Base-by-base conservation (phyloP, 2,888 invertebrate species). In the Hydrotaea diabolus region DNA sequence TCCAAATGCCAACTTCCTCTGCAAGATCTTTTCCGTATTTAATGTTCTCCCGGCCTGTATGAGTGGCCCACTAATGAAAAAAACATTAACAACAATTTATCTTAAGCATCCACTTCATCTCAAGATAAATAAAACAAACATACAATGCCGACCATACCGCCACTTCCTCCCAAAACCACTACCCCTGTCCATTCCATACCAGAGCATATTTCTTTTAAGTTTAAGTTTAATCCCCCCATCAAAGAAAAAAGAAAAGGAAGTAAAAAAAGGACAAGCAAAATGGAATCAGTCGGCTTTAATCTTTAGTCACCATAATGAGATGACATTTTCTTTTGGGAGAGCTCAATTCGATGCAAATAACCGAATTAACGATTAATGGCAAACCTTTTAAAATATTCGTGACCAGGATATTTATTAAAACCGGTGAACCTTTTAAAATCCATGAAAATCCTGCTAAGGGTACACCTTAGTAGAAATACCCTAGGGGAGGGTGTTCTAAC, bases 31-130 rank as follows among this genome's bases (percentile, higher is more conserved):
- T 17, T 17, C 46, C 8, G 39, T 66, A 4, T 19, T 66, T 66
- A 19, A 36, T 21, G 19, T 66, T 11, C 13, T n/a, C n/a, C n/a
- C n/a, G n/a, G n/a, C n/a, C n/a, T n/a, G n/a, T n/a, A n/a, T n/a
- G n/a, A n/a, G 43, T 62, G 62, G 9, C 8, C 1, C 26, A 43
- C 66, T 66, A 69, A 69, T 69, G 69, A 69, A 69, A 69, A 62
- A 69, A 69, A 69, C 46, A 69, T 69, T 69, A 43, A 46, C 69
- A 69, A 69, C 46, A 43, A 69, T 69, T 69, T 43, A 23, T 46
- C 19, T 46, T 31, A 69, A 46, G 69, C 43, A 43, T 46, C 43
- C 69, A 43, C 23, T 69, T 15, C 69, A 23, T n/a, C 15, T 43
- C 39, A 59, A 59, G 59, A 59, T 59, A 26, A 59, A 49, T 2